phyloP scores from a whole-genome alignment of 2,888 invertebrate genomes.

The Meta bourneti region DNA sequence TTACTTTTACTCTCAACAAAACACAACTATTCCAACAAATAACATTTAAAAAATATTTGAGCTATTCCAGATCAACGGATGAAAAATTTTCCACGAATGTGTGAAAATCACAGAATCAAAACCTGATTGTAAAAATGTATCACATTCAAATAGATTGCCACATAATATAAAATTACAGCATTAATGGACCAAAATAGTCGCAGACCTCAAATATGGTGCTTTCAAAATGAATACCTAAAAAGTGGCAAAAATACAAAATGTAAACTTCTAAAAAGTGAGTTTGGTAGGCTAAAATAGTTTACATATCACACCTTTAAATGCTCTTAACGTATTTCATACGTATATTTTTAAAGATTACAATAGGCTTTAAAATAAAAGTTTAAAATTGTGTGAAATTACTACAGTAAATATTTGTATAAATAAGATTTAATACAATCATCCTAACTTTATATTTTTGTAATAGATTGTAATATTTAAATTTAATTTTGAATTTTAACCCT shows the following conservation, averaged over 20 bases:
- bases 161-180: constrained; percentile 28
- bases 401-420: too few relatives aligned
- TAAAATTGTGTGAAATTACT: too few relatives aligned
- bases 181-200: not conserved
- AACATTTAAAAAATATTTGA: constrained; percentile 61
- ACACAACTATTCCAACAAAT: constrained; percentile 48
- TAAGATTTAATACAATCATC: too few relatives aligned
- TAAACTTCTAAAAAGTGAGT: not conserved
- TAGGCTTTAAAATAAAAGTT: too few relatives aligned
- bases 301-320: not conserved
- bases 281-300: not conserved
- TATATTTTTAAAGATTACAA: not conserved
- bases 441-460: too few relatives aligned
- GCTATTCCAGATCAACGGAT: constrained; percentile 45
- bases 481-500: too few relatives aligned
- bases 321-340: not conserved
- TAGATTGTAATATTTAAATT: too few relatives aligned
- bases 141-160: constrained; percentile 70
- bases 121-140: constrained; percentile 68
- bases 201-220: not conserved
- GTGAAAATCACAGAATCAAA: constrained; percentile 60
- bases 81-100: constrained; percentile 22
- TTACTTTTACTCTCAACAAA: constrained; percentile 56
- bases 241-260: not conserved
- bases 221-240: not conserved